A percentile compares a stretch with the other conserved stretches of the same genome.
phyloP scores from a whole-genome alignment of 2,113 vertebrate genomes.

The Mystacornis crossleyi region DNA sequence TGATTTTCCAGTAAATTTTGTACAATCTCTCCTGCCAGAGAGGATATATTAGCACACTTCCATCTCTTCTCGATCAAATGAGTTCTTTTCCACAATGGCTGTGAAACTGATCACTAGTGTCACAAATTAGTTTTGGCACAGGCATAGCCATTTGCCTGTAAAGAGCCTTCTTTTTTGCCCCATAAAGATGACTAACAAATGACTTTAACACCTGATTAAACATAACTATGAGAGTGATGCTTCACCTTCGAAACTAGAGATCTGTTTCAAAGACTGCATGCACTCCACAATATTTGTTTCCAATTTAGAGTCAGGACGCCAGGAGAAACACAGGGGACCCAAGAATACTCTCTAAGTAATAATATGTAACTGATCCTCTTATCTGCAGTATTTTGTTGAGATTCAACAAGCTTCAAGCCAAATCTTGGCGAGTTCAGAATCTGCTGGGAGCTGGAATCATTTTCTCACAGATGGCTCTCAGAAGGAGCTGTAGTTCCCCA shows the following conservation, averaged over 20 bases:
- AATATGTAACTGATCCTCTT: not conserved
- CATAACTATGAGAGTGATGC: not conserved
- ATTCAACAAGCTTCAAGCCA: not conserved
- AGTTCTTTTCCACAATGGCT: not conserved
- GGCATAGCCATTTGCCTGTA: not conserved
- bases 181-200: not conserved
- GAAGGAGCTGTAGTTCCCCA: not conserved
- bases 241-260: not conserved
- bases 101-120: not conserved
- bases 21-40: not conserved
- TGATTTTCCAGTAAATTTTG: not conserved
- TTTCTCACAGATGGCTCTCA: conserved; percentile 16
- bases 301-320: not conserved
- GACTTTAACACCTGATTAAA: not conserved
- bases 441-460: not conserved
- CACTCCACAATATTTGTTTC: not conserved
- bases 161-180: not conserved
- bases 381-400: not conserved
- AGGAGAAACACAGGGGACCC: not conserved
- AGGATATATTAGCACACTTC: not conserved
- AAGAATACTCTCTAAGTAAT: not conserved
- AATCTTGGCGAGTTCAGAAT: not conserved
- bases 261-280: not conserved
- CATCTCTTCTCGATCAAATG: not conserved
- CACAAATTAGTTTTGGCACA: not conserved